Evolutionary conservation across 2,888 invertebrate genomes (phyloP).

Genomic region (Cecidostiba fungosa): DNA sequence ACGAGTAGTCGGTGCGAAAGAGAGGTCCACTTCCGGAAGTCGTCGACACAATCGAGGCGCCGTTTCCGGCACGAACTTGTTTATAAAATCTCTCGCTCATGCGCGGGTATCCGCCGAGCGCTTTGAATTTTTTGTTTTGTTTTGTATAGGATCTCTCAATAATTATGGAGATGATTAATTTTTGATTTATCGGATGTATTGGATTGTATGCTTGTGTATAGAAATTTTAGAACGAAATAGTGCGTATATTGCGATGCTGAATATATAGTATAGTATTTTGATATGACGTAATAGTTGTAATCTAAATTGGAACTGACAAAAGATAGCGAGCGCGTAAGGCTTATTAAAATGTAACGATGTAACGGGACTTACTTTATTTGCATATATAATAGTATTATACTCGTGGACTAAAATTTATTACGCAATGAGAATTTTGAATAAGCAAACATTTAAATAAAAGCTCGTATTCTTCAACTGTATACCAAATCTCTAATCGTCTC

Average conservation of each 20-base stretch:
- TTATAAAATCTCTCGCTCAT: conserved; percentile 51
- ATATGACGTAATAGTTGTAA: not conserved
- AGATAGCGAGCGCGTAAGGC: not conserved
- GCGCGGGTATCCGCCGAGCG: conserved; percentile 69
- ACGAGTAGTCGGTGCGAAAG: not conserved
- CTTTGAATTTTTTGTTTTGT: conserved; percentile 7
- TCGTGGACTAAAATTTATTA: no score
- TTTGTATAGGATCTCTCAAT: not conserved
- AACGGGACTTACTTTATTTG: no score
- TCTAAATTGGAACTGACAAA: not conserved
- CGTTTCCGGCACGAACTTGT: conserved; percentile 71
- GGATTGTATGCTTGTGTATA: no score
- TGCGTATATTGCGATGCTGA: not conserved
- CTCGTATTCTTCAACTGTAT: no score
- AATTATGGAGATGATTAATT: not conserved
- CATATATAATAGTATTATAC: no score
- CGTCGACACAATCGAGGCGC: conserved; percentile 54
- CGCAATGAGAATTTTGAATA: no score
- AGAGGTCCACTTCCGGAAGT: conserved; percentile 46
- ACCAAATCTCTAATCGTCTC: no score
- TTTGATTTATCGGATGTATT: no score
- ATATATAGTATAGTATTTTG: not conserved
- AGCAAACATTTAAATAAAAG: no score
- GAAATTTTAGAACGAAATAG: not conserved
- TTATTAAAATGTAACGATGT: not conserved